Evolutionary conservation across 2,797 vertebrate species (phyloP).

Genomic region (Phoebastria nigripes): DNA sequence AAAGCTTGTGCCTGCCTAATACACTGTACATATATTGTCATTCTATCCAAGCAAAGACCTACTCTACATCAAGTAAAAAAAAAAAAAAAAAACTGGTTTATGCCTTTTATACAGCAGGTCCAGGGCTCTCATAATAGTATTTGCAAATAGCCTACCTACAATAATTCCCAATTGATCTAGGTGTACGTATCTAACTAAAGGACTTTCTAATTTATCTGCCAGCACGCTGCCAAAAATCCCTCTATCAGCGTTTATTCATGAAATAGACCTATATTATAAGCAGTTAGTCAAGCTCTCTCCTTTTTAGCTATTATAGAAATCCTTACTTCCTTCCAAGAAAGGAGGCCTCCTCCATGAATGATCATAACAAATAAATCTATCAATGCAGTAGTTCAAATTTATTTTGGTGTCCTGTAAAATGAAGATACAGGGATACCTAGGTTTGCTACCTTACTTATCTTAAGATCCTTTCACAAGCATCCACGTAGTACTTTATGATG

Average conservation of each 20-base stretch:
- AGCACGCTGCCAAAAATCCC: not conserved
- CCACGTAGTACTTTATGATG: not conserved
- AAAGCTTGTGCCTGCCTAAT: not conserved
- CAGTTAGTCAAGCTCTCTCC: not conserved
- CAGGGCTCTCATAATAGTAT: not conserved
- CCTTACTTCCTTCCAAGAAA: not conserved
- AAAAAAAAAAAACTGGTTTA: not conserved
- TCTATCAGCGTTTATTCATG: not conserved
- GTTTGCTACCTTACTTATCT: not conserved
- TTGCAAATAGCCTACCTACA: not conserved
- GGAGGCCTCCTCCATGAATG: not conserved
- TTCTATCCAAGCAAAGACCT: not conserved
- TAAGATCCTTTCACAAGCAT: not conserved
- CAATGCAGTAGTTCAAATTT: not conserved
- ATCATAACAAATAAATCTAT: not conserved
- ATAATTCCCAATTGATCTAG: not conserved
- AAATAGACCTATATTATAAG: not conserved
- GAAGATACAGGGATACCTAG: not conserved
- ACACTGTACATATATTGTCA: fast-evolving
- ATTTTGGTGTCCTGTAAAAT: not conserved
- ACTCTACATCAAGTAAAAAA: not conserved
- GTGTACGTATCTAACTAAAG: not conserved
- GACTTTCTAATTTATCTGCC: not conserved
- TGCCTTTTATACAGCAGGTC: not conserved
- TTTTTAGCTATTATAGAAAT: not conserved